Evolutionary conservation across 2,888 invertebrate genomes (phyloP), one percentile per base, ranked within the genome.

Genomic region (Nomada fabriciana): DNA sequence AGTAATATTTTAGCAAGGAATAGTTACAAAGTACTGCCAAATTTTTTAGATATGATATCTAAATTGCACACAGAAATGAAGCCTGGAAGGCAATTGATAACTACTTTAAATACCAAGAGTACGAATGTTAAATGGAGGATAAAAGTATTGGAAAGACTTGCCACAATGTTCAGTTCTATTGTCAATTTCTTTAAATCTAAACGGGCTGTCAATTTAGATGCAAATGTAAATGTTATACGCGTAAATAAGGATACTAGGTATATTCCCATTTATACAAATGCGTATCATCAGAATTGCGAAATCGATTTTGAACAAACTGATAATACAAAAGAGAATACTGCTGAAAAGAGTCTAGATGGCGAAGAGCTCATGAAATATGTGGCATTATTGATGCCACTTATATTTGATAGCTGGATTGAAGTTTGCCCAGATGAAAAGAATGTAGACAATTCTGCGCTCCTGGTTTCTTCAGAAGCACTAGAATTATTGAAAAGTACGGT

Each of bases 401-500:
- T 98, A 74, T 95, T 97, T 91, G 97, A 98, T 92, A 97, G 97
- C 68, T 98, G 98, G 98, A 93, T 97, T 36, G 98, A 98, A 94
- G 96, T 96, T 18, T 95, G 96, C 65, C 96, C 97, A 0, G 92
- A 91, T 43, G 94, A 93, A 43, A 88, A 92, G 43, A 81, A 79
- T 23, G 92, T 92, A n/a, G 92, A 93, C 82, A 94, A 94, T 83
- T 93, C 94, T 73, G 95, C 95, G 90, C 94, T 94, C 82, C 92
- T 95, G 52, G 94, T 97, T 23, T 95, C 94, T 82, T 94, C 95
- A 82, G 97, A 97, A 93, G 96, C 96, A 25, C 95, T 96, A 2
- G 92, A 94, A 52, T 94, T 97, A 50, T 93, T 97, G 11, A 95
- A 95, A 90, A 95, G 95, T 82, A 95, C 96, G 43, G 94, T 97